phyloP scores from a whole-genome alignment of 2,113 vertebrate genomes.

The Agapornis roseicollis region DNA sequence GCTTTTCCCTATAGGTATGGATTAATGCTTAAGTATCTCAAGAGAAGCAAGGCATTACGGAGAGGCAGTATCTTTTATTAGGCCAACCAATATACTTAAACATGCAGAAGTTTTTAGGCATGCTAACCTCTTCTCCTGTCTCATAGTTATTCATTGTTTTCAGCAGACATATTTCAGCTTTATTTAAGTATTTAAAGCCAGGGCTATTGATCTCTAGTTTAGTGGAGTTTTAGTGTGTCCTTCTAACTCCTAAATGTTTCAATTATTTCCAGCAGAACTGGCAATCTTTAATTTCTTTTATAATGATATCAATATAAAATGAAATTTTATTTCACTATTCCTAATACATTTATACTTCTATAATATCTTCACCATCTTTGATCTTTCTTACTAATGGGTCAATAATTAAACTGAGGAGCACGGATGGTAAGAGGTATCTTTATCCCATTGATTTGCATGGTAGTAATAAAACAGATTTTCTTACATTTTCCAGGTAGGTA shows the following conservation, averaged over 20 bases:
- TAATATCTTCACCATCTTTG: conserved; percentile 9
- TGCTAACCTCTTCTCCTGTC: background rate
- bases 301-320: conserved; percentile 22
- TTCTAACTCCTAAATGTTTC: conserved; percentile 30
- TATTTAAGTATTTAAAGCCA: conserved; percentile 14
- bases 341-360: background rate
- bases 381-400: conserved; percentile 3
- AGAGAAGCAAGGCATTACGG: conserved; percentile 33
- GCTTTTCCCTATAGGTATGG: conserved; percentile 44
- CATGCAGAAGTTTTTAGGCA: background rate
- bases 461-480: background rate
- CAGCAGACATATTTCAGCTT: background rate
- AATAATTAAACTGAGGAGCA: conserved; percentile 35
- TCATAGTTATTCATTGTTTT: background rate
- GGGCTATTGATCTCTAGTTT: conserved; percentile 7
- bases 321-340: conserved; percentile 37
- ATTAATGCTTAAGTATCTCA: conserved; percentile 44
- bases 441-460: background rate
- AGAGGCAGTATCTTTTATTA: conserved; percentile 21
- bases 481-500: background rate
- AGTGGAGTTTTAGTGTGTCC: background rate
- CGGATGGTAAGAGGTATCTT: background rate
- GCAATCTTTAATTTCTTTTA: conserved; percentile 13
- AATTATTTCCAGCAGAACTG: conserved; percentile 4
- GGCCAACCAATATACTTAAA: background rate